A percentile compares a stretch with the other conserved stretches of the same genome.
Conservation (phyloP, 2,113 vertebrate genomes). For the Nesoenas mayeri region DNA sequence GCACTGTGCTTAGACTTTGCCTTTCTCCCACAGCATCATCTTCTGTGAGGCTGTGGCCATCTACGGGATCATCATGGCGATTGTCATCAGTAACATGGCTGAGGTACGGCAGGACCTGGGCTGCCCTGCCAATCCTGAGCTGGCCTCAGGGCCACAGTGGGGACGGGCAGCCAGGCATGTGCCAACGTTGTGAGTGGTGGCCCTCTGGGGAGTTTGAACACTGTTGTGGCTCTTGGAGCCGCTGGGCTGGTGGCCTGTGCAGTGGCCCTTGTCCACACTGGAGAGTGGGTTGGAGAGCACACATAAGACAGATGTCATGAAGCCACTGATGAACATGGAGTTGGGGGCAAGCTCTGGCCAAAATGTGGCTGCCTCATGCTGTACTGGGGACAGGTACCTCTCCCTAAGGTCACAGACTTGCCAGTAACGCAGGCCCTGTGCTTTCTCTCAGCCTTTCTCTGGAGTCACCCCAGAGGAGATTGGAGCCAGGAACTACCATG, state of each 20-base stretch:
- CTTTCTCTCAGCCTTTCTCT: slow-evolving; percentile 79
- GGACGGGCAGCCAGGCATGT: neutral
- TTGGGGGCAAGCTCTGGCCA: neutral
- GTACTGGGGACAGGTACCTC: neutral
- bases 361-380: neutral
- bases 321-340: neutral
- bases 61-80: slow-evolving; percentile 99
- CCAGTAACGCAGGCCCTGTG: neutral
- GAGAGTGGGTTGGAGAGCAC: neutral
- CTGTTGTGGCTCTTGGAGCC: neutral
- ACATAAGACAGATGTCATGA: neutral
- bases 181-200: rapidly evolving
- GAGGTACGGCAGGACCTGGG: slow-evolving; percentile 79
- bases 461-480: slow-evolving; percentile 90
- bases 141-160: rapidly evolving
- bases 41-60: slow-evolving; percentile 99
- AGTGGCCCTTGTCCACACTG: neutral
- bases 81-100: slow-evolving; percentile 98
- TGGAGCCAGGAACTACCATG: slow-evolving; percentile 91
- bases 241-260: neutral
- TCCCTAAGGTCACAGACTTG: neutral
- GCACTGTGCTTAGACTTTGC: neutral
- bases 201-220: neutral
- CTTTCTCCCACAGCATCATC: slow-evolving; percentile 85
- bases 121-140: neutral